Percentiles rank a stretch among this genome's conserved stretches.
Conservation (phyloP, 2,888 invertebrate species). For the Conus canariensis region DNA sequence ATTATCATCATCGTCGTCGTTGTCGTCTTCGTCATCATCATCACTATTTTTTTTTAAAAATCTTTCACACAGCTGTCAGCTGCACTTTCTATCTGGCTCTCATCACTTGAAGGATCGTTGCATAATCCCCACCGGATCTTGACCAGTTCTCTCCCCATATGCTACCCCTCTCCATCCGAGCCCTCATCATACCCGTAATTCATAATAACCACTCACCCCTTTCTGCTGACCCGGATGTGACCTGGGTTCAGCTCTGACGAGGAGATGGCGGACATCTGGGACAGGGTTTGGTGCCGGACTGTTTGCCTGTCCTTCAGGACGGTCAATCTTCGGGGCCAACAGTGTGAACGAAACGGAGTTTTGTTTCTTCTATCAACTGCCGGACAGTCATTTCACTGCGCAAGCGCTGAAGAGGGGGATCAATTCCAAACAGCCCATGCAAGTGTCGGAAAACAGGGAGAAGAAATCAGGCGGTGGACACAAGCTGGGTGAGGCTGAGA, state of each 20-base stretch:
- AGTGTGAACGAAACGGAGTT: neutral
- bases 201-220: neutral
- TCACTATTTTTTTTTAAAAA: too few relatives aligned
- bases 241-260: too few relatives aligned
- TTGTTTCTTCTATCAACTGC: neutral
- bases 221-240: too few relatives aligned
- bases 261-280: neutral
- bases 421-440: neutral
- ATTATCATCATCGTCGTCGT: too few relatives aligned
- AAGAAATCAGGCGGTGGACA: neutral
- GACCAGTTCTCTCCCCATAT: too few relatives aligned
- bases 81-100: too few relatives aligned
- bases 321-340: neutral
- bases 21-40: too few relatives aligned
- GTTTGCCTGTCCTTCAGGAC: neutral
- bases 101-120: too few relatives aligned
- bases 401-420: constrained; percentile 24
- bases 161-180: too few relatives aligned
- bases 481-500: neutral
- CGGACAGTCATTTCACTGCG: neutral
- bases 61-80: too few relatives aligned
- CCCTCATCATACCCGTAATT: neutral
- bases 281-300: neutral
- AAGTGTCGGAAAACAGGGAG: neutral
- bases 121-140: too few relatives aligned